Percentiles rank a stretch among this genome's conserved stretches.
Evolutionary conservation across 2,113 vertebrate genomes (phyloP).

Genomic region (Carlito syrichta): DNA sequence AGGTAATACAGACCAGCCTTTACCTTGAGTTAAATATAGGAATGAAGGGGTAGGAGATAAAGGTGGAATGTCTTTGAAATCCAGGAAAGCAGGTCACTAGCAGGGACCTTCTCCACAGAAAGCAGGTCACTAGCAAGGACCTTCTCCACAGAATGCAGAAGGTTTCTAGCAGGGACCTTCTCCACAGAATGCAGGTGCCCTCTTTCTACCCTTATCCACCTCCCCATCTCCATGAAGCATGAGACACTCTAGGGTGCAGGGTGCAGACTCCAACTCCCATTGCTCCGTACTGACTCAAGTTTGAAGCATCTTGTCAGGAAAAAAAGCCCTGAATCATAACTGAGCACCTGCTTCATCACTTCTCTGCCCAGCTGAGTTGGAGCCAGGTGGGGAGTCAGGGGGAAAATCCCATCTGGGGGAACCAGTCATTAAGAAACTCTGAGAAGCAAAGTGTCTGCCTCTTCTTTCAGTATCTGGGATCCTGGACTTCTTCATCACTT

Average conservation of each 20-base stretch:
- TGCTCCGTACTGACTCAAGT: background rate
- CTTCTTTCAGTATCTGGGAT: background rate
- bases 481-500: background rate
- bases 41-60: background rate
- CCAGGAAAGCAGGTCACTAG: background rate
- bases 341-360: background rate
- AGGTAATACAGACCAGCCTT: background rate
- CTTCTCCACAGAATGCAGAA: background rate
- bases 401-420: background rate
- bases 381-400: background rate
- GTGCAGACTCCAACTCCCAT: background rate
- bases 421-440: background rate
- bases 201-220: background rate
- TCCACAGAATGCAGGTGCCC: background rate
- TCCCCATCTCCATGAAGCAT: background rate
- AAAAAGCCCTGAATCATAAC: background rate
- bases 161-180: background rate
- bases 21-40: background rate
- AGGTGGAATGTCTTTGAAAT: background rate
- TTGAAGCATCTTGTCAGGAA: background rate
- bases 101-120: background rate
- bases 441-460: background rate
- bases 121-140: background rate
- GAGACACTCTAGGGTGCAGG: background rate
- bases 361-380: background rate